Evolutionary conservation across 1,140 invertebrate genomes (phyloP), one percentile per base, ranked within the genome.

Genomic region (Liolophura sinensis): DNA sequence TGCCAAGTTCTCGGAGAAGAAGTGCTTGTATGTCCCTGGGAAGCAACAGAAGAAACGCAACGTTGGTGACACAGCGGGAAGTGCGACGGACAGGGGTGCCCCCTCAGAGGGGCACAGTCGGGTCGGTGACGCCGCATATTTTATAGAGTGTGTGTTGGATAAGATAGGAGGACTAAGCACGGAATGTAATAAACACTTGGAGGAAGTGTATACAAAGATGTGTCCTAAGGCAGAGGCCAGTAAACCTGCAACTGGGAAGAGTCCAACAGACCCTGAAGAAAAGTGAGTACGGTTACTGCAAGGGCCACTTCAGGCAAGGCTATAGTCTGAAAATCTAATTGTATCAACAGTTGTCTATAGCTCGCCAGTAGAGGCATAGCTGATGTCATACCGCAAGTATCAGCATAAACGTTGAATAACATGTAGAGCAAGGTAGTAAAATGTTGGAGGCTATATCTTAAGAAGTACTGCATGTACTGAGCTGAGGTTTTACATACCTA

Each of bases 101-200:
- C 14, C 11, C 1, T 22, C n/a, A 24, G 25, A 62, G 24, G 50
- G 65, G 27, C 73, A 82, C 54, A 76, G 87, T 1, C 79, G 90
- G n/a, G 90, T 93, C 52, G 93, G 95, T 9, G 94, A 97, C 82
- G 95, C 94, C 0, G 90, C 92, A 0, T 91, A 91, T 80, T 97
- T 95, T 83, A 90, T 97, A 61, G 90, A 89, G 0, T 89, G 91
- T 73, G 80, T 97, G 51, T 72, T 87, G 16, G 85, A 87, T 67
- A 78, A 69, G 57, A 70, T 83, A 40, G 74, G 72, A 51, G 54
- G 62, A 56, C 56, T 67, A 48, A 82, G 70, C 68, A 62, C 70
- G 25, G 84, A 91, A 31, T 93, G 94, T 85, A 85, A 88, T 15
- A 85, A 87, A 65, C 92, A 91, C 73, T 66, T 80, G 14, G 72